Conservation (phyloP, 2,113 vertebrate species). For the Phylloscopus trochiloides region DNA sequence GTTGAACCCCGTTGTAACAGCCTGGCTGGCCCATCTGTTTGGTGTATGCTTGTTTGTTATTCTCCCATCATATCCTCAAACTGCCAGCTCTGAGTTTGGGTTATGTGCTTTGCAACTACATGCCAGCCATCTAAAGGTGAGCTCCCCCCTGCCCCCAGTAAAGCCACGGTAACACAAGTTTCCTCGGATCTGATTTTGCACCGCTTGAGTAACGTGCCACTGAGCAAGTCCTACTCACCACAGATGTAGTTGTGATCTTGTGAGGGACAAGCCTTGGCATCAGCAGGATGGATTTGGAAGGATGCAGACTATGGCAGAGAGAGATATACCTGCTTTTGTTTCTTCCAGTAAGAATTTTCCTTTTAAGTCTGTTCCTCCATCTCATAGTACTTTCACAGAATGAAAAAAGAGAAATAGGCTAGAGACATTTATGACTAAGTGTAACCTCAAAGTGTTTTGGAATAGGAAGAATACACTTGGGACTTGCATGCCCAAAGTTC, state of each 20-base stretch:
- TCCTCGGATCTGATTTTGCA: not conserved
- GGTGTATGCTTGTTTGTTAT: not conserved
- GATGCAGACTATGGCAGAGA: not conserved
- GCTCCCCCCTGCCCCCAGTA: not conserved
- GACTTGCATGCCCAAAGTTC: accelerated
- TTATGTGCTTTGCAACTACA: not conserved
- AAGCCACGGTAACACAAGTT: not conserved
- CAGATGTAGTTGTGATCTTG: not conserved
- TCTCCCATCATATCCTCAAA: not conserved
- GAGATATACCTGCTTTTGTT: not conserved
- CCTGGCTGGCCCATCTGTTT: conserved; percentile 39
- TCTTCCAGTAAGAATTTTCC: not conserved
- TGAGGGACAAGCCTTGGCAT: not conserved
- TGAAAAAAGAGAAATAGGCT: not conserved
- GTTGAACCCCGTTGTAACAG: not conserved
- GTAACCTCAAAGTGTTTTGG: not conserved
- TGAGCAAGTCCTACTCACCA: not conserved
- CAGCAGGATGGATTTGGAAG: not conserved
- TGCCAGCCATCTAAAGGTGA: not conserved
- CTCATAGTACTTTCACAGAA: not conserved
- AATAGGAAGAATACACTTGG: not conserved
- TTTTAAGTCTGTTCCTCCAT: not conserved
- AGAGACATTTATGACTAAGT: not conserved
- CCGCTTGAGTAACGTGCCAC: not conserved
- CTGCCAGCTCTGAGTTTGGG: not conserved